Evolutionary conservation across 2,888 invertebrate species (phyloP), one percentile per base, ranked within the genome.

Genomic region (Xestobium rufovillosum): DNA sequence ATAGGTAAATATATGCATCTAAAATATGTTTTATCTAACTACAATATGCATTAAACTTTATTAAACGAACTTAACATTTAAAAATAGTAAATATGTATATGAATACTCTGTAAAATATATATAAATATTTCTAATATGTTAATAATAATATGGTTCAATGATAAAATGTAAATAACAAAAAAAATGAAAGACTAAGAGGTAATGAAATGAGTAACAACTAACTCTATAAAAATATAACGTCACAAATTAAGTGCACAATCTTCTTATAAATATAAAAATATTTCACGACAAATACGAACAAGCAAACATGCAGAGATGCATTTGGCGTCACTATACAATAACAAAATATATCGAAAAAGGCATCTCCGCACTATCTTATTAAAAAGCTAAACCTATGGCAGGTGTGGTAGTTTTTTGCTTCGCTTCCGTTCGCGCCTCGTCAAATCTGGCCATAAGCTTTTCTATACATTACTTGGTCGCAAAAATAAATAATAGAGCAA

Each of bases 51-150:
- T 19, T 19, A 19, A 54, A 51, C 48, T 44, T 36, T 41, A 49
- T 34, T 31, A 43, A 47, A 43, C 31, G 48, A 53, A 55, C 53
- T 55, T 53, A 56, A 51, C 52, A 48, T 48, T 55, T 55, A 51
- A 46, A n/a, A 54, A 52, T 53, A 53, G 23, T n/a, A n/a, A n/a
- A 19, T 51, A 54, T 60, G 58, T 60, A 60, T 63, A 63, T 63
- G 60, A 63, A 63, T 61, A 63, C 63, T 63, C 59, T 61, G 60
- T 55, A 60, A 57, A 63, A 61, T 57, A 56, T 56, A 55, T 27
- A 31, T 31, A 31, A 31, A 13, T 13, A 13, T 31, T 13, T 14
- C 9, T 11, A 31, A 12, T 13, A 13, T 13, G 4, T 31, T 8
- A 9, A 31, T 28, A 31, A 42, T 8, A 27, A 43, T 40, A 39